phyloP scores from a whole-genome alignment of 1,140 invertebrate genomes.

The Caenorhabditis elegans region WBcel235 BX284605.5:727001-727500 shows the following conservation, averaged over 20 bases:
- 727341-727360: neutral
- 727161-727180: no score
- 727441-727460: slow-evolving; percentile 68
- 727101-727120: no score
- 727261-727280: neutral
- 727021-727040: neutral
- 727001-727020: neutral
- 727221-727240: neutral
- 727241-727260: neutral
- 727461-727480: slow-evolving; percentile 61
- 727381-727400: slow-evolving; percentile 67
- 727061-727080: neutral
- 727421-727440: slow-evolving; percentile 69
- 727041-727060: no score
- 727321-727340: neutral
- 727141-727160: no score
- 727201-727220: neutral
- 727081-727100: neutral
- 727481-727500: slow-evolving; percentile 56
- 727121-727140: neutral
- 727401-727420: slow-evolving; percentile 68
- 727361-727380: neutral
- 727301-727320: neutral
- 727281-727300: no score
- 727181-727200: no score